Conservation (phyloP, 2,888 invertebrate genomes). For the Ophion slaviceki region DNA sequence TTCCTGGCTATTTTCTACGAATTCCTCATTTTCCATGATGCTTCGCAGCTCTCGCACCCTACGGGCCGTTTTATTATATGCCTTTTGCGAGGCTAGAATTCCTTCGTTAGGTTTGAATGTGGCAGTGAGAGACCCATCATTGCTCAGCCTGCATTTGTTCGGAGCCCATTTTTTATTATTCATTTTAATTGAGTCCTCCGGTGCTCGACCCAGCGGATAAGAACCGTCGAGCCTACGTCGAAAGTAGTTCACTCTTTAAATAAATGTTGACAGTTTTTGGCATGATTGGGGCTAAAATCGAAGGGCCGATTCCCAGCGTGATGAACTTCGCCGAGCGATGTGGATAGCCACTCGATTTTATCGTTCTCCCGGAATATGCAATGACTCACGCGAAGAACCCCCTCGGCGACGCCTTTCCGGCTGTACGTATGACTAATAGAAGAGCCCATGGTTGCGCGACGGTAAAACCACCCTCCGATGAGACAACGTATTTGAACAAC, state of each 20-base stretch:
- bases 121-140: not conserved
- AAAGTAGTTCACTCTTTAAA: not conserved
- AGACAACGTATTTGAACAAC: not conserved
- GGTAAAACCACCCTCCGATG: constrained; percentile 22
- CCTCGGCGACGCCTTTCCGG: constrained; percentile 21
- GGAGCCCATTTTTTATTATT: not conserved
- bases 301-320: not conserved
- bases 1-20: constrained; percentile 33
- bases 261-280: not conserved
- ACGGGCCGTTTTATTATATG: not conserved
- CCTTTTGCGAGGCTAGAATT: not conserved
- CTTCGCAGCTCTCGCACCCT: constrained; percentile 7
- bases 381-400: constrained; percentile 48
- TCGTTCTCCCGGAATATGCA: constrained; percentile 1
- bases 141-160: not conserved
- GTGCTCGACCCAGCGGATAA: not conserved
- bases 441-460: constrained; percentile 19
- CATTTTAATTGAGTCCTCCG: not conserved
- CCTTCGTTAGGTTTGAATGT: constrained; percentile 9
- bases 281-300: not conserved
- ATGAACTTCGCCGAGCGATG: constrained; percentile 2
- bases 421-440: constrained; percentile 43
- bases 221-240: not conserved
- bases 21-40: constrained; percentile 31
- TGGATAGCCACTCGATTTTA: constrained; percentile 3